Evolutionary conservation across 2,797 vertebrate species (phyloP), one percentile per base, ranked within the genome.

Genomic region (Rhadinocentrus ornatus): DNA sequence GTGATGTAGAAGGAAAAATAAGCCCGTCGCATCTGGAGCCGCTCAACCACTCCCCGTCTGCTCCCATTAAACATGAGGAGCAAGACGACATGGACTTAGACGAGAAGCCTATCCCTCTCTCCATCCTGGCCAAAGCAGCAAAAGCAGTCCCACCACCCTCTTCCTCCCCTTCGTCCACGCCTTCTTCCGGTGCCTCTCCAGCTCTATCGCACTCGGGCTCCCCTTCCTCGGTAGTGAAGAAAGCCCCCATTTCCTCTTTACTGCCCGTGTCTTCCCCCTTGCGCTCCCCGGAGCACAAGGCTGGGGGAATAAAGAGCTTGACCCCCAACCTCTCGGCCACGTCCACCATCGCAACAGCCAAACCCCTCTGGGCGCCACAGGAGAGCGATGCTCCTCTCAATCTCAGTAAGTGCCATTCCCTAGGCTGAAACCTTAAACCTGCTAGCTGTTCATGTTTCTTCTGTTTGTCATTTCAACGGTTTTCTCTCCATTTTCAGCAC

Each of bases 311-410:
- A 59, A 94, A 93, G 77, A 78, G 69, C 37, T 82, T 95, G 93
- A 92, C 91, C 93, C 74, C 91, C 69, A 68, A 86, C 94, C 77
- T 92, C 88, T 86, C 94, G 16, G 91, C 93, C 74, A 84, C 94
- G 0, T 75, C 93, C 69, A 86, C 91, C 60, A 27, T 77, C 62
- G 55, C 89, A 22, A 83, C 95, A 60, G 86, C 94, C 62, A 97
- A 96, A 82, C 93, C 96, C 0, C 95, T 96, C 66, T 99, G 97
- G 97, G 94, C 96, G 0, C 96, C 96, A 11, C 95, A 95, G 78
- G 96, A 98, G 57, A 95, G 95, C 0, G 97, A 99, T 48, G 96
- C 96, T 73, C 97, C 97, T 15, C 94, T 99, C 78, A 98, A 99
- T 91, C 94, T 99, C 85, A 96, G 97, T 98, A 94, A 96, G 97